Conservation (phyloP, 1,140 invertebrate genomes). For the Meteorus sp. region DNA sequence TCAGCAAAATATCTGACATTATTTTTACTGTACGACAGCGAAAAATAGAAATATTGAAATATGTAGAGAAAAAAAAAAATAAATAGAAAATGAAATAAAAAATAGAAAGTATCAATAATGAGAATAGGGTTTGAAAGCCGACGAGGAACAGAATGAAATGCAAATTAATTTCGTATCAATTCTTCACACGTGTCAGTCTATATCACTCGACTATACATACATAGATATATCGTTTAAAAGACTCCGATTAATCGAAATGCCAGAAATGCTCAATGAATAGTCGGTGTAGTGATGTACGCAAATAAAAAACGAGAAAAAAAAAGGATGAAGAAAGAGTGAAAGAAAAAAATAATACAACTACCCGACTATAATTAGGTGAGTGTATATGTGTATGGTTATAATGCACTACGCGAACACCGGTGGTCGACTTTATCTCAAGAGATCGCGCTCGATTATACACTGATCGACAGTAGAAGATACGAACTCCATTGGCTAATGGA, state of each 20-base stretch:
- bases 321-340: background rate
- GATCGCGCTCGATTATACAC: slow-evolving; percentile 24
- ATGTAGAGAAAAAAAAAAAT: background rate
- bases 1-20: background rate
- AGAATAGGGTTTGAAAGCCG: background rate
- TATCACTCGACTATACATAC: too few relatives aligned
- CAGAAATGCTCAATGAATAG: slow-evolving; percentile 5
- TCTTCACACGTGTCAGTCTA: too few relatives aligned
- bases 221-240: background rate
- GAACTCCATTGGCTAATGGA: slow-evolving; percentile 2
- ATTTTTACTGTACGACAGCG: background rate
- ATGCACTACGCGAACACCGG: background rate
- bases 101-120: too few relatives aligned
- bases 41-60: background rate
- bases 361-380: slow-evolving; percentile 18
- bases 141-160: background rate
- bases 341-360: slow-evolving; percentile 2
- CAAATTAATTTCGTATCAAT: too few relatives aligned
- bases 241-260: slow-evolving; percentile 17
- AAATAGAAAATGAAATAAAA: background rate
- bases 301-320: background rate
- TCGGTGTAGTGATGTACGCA: background rate
- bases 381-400: slow-evolving; percentile 9
- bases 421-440: slow-evolving; percentile 11
- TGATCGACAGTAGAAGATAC: slow-evolving; percentile 15